phyloP scores from a whole-genome alignment of 1,140 invertebrate genomes.

The Atopsyche davidsoni region DNA sequence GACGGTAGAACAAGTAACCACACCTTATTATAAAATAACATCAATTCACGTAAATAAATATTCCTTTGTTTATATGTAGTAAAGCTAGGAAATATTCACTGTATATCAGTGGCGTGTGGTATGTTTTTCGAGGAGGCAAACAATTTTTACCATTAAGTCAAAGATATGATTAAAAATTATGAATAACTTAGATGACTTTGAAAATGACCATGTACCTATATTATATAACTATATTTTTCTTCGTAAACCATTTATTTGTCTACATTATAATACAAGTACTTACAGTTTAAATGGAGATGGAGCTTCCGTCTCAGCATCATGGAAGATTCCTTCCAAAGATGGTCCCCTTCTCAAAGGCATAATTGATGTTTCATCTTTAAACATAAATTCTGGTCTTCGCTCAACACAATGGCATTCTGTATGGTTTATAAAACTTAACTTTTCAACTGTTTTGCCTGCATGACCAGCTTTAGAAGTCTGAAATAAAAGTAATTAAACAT shows the following conservation, averaged over 20 bases:
- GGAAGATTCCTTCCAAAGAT: conserved; percentile 2
- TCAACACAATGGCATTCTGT: conserved; percentile 27
- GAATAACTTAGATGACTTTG: too few species aligned
- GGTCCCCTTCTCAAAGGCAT: conserved; percentile 10
- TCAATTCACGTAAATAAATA: too few species aligned
- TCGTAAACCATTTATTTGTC: neutral
- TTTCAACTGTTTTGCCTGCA: conserved; percentile 18
- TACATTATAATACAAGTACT: too few species aligned
- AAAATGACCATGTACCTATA: neutral
- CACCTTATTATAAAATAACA: too few species aligned
- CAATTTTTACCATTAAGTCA: too few species aligned
- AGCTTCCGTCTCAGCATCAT: conserved; percentile 21
- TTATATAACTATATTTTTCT: neutral
- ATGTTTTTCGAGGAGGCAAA: too few species aligned
- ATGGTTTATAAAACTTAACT: conserved; percentile 26
- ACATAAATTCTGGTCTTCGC: conserved; percentile 22
- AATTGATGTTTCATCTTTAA: conserved; percentile 26
- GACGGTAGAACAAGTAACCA: too few species aligned
- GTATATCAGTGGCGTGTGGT: too few species aligned
- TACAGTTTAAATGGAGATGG: conserved; percentile 25
- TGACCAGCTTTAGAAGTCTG: conserved; percentile 17
- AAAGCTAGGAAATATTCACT: too few species aligned
- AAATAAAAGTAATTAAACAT: too few species aligned
- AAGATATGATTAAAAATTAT: too few species aligned
- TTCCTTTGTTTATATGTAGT: too few species aligned